Conservation (phyloP, 2,888 invertebrate genomes). For the Crocallis elinguaria region DNA sequence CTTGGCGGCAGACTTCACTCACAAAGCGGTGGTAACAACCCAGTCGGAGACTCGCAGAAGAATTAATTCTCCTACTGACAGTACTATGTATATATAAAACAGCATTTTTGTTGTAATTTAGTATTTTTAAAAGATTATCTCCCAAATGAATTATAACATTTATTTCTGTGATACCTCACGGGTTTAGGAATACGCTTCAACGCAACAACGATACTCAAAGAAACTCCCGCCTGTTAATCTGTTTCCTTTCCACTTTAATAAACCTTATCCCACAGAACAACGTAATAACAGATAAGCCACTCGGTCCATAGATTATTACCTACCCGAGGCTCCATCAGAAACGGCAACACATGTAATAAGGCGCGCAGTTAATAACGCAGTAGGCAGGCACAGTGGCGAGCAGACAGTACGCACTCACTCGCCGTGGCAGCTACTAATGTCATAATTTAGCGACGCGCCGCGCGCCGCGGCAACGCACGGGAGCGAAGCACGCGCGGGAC, state of each 20-base stretch:
- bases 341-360: conserved; percentile 17
- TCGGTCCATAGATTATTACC: conserved; percentile 3
- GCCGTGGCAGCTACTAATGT: conserved; percentile 62
- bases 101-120: too few species aligned
- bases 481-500: not conserved
- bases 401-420: conserved; percentile 41
- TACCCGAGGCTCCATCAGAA: conserved; percentile 6
- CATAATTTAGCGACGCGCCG: conserved; percentile 58
- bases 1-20: too few species aligned
- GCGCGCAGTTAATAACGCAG: conserved; percentile 52
- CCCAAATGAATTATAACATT: too few species aligned
- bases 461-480: conserved; percentile 31
- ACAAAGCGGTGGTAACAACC: too few species aligned
- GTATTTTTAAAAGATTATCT: too few species aligned
- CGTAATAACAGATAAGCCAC: conserved; percentile 12
- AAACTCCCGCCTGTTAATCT: not conserved
- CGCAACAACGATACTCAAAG: not conserved
- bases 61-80: too few species aligned
- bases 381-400: conserved; percentile 32
- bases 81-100: too few species aligned
- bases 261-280: conserved; percentile 6
- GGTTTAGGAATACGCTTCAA: too few species aligned
- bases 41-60: too few species aligned
- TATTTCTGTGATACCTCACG: too few species aligned
- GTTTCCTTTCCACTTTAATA: not conserved